phyloP scores from a whole-genome alignment of 2,888 invertebrate species.

The Physocephala rufipes region DNA sequence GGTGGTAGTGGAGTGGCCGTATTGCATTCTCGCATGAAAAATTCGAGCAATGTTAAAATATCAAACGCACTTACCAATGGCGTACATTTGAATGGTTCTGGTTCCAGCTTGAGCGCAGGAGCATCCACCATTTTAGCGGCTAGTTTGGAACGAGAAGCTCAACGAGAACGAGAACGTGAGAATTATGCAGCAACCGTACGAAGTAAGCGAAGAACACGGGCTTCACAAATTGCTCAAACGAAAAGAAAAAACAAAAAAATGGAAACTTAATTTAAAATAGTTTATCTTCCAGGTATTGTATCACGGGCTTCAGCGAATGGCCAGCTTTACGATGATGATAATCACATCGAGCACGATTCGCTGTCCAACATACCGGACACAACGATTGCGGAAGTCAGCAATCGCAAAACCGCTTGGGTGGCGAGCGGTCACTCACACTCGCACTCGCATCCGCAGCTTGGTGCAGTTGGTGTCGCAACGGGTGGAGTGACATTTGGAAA shows the following conservation, averaged over 20 bases:
- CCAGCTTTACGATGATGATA: constrained; percentile 66
- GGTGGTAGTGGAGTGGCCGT: constrained; percentile 50
- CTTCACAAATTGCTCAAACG: not conserved
- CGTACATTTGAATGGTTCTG: constrained; percentile 55
- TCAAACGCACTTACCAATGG: constrained; percentile 60
- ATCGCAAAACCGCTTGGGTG: constrained; percentile 57
- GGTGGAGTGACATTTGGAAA: constrained; percentile 50
- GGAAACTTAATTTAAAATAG: constrained; percentile 46
- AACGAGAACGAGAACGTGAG: constrained; percentile 64
- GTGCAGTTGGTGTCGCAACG: constrained; percentile 48
- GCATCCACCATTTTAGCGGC: constrained; percentile 72
- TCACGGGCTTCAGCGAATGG: constrained; percentile 66
- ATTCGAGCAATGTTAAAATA: constrained; percentile 59
- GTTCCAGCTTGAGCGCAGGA: constrained; percentile 70
- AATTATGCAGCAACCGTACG: constrained; percentile 70
- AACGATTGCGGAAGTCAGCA: constrained; percentile 49
- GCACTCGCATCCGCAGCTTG: constrained; percentile 23
- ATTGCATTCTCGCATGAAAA: constrained; percentile 55
- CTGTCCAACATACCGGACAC: constrained; percentile 49
- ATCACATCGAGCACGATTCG: constrained; percentile 64
- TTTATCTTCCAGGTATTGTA: constrained; percentile 66
- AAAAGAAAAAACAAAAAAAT: constrained; percentile 9
- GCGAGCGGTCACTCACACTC: not conserved
- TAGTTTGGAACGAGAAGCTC: constrained; percentile 64
- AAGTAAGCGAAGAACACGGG: constrained; percentile 64